Evolutionary conservation across 2,797 vertebrate genomes (phyloP).

Genomic region (Cephalopachus bancanus): DNA sequence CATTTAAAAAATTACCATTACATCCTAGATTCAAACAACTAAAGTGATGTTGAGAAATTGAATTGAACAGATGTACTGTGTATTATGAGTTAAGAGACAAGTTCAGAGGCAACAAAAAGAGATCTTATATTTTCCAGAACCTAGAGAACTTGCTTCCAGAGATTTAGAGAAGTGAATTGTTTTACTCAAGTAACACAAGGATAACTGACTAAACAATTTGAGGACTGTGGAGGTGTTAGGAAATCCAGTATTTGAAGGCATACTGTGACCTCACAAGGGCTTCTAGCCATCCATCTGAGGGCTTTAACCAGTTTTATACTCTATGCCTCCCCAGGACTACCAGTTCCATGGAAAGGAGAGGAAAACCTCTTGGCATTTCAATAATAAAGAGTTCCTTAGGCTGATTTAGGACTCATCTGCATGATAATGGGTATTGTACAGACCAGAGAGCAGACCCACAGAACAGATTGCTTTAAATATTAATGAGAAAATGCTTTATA

Average conservation of each 20-base stretch:
- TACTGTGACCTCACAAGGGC: neutral
- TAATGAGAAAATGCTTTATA: neutral
- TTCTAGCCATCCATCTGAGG: neutral
- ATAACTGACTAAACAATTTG: neutral
- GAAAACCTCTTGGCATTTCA: neutral
- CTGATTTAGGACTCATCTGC: neutral
- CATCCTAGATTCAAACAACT: neutral
- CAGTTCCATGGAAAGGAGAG: neutral
- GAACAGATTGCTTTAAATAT: neutral
- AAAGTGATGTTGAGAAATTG: neutral
- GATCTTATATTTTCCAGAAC: neutral
- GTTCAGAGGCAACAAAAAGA: neutral
- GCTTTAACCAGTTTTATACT: neutral
- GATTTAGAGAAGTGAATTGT: neutral
- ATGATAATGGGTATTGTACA: neutral
- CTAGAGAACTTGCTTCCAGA: neutral
- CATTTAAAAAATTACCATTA: neutral
- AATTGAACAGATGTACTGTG: neutral
- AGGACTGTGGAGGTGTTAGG: neutral
- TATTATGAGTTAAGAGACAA: neutral
- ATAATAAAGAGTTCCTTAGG: neutral
- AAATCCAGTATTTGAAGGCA: conserved; percentile 17
- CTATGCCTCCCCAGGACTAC: neutral
- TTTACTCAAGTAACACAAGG: neutral
- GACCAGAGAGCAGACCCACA: neutral